Base-by-base conservation (phyloP, 2,888 invertebrate genomes). In the Caenorhabditis sinica region DNA sequence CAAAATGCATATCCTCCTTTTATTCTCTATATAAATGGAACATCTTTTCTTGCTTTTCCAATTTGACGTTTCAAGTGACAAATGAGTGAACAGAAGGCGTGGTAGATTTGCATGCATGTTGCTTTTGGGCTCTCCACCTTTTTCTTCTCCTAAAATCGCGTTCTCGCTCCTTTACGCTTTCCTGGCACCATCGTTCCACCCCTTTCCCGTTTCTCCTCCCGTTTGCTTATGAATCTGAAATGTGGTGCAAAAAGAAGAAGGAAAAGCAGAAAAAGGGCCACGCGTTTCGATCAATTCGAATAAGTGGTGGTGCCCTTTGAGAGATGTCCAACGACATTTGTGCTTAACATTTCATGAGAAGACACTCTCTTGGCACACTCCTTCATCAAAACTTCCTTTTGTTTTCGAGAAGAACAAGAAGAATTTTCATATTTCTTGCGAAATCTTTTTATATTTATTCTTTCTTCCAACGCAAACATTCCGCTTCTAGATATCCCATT, bases 221-320 rank as follows among this genome's bases (percentile, higher is more conserved):
- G 45, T 49, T 66, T 69, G 69, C 82, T 82, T 75, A 82, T 82
- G 82, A 82, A 82, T 82, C 82, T 75, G 69, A 82, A 82, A 82
- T 74, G 65, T 56, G 71, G 53, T 51, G 65, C 28, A 30, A 13
- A 53, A 69, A 61, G 49, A 40, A 69, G 30, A 51, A n/a, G n/a
- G n/a, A n/a, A n/a, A n/a, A n/a, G n/a, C n/a, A n/a, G 45, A 65
- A 66, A 65, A 51, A 33, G 58, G 58, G 65, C 61, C 33, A 23
- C 58, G 51, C 45, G n/a, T 51, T 71, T 53, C 74, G 82, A 58
- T 76, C 82, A 82, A 82, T 82, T 82, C 76, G 66, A 76, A 82
- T 82, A 77, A 82, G 82, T 82, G 76, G 82, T 68, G 73, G 68
- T 81, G 82, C 82, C 82, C 82, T 82, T 82, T 82, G 82, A 76